These are phyloP conservation scores for Geococcyx californianus DNA, from an alignment of 2,113 vertebrate genomes.

Conservation along the genomic window DNA sequence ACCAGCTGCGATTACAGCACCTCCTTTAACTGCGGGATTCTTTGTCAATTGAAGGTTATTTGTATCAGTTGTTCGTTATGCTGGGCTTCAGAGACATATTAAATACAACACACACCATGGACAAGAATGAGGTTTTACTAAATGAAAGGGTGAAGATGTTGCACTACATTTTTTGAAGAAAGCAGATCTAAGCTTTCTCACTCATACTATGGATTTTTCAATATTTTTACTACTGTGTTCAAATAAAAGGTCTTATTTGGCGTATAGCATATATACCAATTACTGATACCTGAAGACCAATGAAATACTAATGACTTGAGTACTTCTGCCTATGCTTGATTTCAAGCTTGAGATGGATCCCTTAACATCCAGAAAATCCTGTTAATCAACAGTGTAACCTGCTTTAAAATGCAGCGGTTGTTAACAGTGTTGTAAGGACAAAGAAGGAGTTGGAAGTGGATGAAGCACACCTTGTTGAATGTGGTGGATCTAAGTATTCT, in stretches of 20 bases:
- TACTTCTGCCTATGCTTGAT: neutral
- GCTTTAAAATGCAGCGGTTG: neutral
- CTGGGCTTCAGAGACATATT: neutral
- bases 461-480: neutral
- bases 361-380: neutral
- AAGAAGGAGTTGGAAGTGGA: neutral
- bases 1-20: neutral
- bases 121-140: neutral
- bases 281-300: neutral
- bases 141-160: neutral
- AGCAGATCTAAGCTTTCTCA: neutral
- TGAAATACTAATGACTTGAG: neutral
- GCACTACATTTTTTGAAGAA: neutral
- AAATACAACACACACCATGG: neutral
- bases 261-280: fast-evolving
- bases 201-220: neutral
- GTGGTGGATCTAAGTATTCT: neutral
- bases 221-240: neutral
- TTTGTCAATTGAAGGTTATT: neutral
- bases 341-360: neutral
- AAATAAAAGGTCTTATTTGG: neutral
- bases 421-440: neutral
- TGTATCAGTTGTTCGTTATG: neutral
- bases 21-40: neutral
- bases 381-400: neutral